Evolutionary conservation across 2,113 vertebrate species (phyloP).

Genomic region (Myrmophylax atrothorax): DNA sequence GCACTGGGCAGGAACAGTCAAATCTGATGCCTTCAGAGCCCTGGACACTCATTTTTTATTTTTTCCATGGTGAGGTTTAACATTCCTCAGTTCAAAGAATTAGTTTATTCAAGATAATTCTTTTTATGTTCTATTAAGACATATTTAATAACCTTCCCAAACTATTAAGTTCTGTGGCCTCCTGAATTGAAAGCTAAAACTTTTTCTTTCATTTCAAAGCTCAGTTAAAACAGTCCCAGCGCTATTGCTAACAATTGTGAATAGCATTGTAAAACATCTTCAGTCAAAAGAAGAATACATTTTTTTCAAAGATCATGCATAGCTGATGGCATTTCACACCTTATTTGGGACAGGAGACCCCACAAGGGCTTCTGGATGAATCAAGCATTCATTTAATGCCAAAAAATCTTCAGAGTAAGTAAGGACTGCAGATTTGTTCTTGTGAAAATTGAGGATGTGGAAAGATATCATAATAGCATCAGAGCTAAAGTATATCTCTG

Average conservation of each 20-base stretch:
- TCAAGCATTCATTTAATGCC: background rate
- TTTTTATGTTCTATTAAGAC: background rate
- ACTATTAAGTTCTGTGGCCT: background rate
- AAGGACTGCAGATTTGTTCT: background rate
- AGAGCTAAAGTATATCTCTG: background rate
- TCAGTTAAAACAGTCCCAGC: background rate
- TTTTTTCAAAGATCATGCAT: background rate
- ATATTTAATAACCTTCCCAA: accelerated
- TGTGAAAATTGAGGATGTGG: background rate
- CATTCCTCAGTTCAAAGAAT: background rate
- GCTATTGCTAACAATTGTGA: background rate
- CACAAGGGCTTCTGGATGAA: background rate
- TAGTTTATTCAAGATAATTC: background rate
- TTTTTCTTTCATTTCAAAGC: background rate
- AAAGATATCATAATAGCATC: background rate
- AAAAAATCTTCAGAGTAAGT: background rate
- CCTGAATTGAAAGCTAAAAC: background rate
- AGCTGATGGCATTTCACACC: background rate
- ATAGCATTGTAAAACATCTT: background rate
- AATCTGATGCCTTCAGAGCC: background rate
- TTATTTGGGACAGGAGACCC: background rate
- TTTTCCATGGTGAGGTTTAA: background rate
- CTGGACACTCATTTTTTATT: background rate
- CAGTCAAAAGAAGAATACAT: background rate
- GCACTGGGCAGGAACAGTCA: background rate